Conservation (phyloP, 2,797 vertebrate genomes). For the Sitta carolinensis region DNA sequence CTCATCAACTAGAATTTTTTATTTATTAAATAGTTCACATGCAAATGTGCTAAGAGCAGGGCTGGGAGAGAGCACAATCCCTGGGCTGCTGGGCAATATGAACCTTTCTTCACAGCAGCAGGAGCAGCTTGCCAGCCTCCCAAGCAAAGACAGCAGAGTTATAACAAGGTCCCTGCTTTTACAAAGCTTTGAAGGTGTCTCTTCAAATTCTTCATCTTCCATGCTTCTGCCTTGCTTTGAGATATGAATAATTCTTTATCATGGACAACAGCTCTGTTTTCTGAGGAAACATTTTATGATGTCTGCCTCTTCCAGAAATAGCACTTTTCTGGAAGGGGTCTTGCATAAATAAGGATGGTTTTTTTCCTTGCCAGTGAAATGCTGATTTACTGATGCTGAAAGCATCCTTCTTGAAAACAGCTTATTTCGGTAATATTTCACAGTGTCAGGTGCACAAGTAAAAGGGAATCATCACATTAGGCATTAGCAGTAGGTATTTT, state of each 20-base stretch:
- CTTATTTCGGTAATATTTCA: slow-evolving; percentile 60
- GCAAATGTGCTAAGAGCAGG: neutral
- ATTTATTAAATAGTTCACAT: neutral
- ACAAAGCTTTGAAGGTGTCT: neutral
- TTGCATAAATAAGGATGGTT: neutral
- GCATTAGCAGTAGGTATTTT: slow-evolving; percentile 45
- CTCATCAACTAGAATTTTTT: neutral
- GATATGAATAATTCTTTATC: neutral
- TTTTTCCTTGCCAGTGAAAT: neutral
- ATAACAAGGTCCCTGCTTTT: neutral
- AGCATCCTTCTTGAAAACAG: slow-evolving; percentile 13
- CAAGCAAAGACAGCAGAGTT: neutral
- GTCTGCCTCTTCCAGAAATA: slow-evolving; percentile 7
- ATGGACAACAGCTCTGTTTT: neutral
- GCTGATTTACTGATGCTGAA: slow-evolving; percentile 32
- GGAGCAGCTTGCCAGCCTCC: neutral
- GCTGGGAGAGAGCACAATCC: neutral
- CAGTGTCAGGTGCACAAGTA: slow-evolving; percentile 47
- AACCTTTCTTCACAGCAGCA: neutral
- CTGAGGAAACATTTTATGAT: neutral
- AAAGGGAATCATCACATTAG: slow-evolving; percentile 44
- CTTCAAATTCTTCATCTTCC: neutral
- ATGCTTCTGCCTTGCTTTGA: neutral
- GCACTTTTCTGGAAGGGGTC: neutral
- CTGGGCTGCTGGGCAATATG: neutral